Evolutionary conservation across 2,888 invertebrate species (phyloP).

Genomic region (Epistrophe eligans): DNA sequence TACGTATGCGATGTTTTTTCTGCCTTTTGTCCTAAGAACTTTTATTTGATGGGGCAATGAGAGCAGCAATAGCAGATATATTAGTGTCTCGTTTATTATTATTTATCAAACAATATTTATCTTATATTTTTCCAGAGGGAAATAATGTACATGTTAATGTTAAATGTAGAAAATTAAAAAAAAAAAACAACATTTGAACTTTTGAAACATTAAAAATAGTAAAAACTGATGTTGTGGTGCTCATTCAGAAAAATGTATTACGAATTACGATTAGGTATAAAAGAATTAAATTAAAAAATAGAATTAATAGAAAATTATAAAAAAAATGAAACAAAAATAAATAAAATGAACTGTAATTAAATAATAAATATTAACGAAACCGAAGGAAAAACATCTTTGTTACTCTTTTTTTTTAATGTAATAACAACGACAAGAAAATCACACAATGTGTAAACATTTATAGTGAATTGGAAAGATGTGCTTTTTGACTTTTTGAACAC

Average conservation of each 20-base stretch:
- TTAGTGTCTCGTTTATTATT: neutral
- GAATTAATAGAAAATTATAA: constrained; percentile 2
- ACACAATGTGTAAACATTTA: constrained; percentile 43
- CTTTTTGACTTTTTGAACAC: constrained; percentile 27
- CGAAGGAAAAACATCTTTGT: constrained; percentile 37
- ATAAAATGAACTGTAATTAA: constrained; percentile 21
- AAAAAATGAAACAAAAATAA: constrained; percentile 26
- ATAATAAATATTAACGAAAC: constrained; percentile 16
- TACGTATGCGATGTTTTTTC: constrained; percentile 1
- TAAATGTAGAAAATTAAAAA: constrained; percentile 16
- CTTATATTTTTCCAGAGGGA: neutral
- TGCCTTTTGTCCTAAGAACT: neutral
- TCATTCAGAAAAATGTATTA: constrained; percentile 27
- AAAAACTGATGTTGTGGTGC: constrained; percentile 34
- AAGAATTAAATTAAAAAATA: constrained; percentile 78
- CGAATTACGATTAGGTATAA: neutral
- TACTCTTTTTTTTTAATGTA: constrained; percentile 50
- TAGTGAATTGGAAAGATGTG: constrained; percentile 49
- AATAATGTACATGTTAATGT: constrained; percentile 19
- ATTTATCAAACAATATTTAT: neutral
- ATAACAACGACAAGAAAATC: constrained; percentile 27
- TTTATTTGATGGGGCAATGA: neutral
- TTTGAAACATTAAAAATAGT: constrained; percentile 5
- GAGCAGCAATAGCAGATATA: neutral
- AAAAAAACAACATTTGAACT: constrained; percentile 25